These are phyloP conservation scores for Hydractinia echinata DNA, from an alignment of 30 jellyfish, hydroid and myxozoan genomes.

Conservation along the genomic window DNA sequence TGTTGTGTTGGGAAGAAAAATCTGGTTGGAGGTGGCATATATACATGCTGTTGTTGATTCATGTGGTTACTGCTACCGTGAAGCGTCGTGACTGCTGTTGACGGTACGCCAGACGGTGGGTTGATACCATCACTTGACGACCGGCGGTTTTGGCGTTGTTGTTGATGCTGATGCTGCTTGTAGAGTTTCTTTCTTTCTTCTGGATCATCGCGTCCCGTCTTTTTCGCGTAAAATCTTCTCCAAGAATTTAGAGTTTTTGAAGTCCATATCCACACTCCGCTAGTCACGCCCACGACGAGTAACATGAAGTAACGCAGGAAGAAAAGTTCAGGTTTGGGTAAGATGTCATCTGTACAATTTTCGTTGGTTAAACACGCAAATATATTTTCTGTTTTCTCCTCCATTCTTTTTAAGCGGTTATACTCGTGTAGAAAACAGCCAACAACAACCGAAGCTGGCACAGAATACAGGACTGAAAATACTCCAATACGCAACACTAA, in stretches of 20 bases:
- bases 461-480: slow-evolving; percentile 69
- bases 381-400: slow-evolving; percentile 31
- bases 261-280: slow-evolving; percentile 96
- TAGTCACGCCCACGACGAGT: slow-evolving; percentile 85
- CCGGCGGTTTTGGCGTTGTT: not conserved
- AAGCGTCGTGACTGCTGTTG: slow-evolving; percentile 7
- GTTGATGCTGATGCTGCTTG: not conserved
- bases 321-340: slow-evolving; percentile 47
- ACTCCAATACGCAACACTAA: slow-evolving; percentile 81
- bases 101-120: not conserved
- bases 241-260: slow-evolving; percentile 80
- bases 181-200: slow-evolving; percentile 4
- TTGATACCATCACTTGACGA: slow-evolving; percentile 16
- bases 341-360: slow-evolving; percentile 37
- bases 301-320: slow-evolving; percentile 82
- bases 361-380: slow-evolving; percentile 44
- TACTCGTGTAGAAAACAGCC: slow-evolving; percentile 85
- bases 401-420: slow-evolving; percentile 41
- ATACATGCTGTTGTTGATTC: not conserved
- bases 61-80: slow-evolving; percentile 13
- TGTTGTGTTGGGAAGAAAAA: slow-evolving; percentile 9
- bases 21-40: slow-evolving; percentile 9
- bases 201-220: not conserved
- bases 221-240: slow-evolving; percentile 45
- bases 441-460: slow-evolving; percentile 87